Evolutionary conservation across 2,113 vertebrate genomes (phyloP).

Genomic region (Chrysemys picta): DNA sequence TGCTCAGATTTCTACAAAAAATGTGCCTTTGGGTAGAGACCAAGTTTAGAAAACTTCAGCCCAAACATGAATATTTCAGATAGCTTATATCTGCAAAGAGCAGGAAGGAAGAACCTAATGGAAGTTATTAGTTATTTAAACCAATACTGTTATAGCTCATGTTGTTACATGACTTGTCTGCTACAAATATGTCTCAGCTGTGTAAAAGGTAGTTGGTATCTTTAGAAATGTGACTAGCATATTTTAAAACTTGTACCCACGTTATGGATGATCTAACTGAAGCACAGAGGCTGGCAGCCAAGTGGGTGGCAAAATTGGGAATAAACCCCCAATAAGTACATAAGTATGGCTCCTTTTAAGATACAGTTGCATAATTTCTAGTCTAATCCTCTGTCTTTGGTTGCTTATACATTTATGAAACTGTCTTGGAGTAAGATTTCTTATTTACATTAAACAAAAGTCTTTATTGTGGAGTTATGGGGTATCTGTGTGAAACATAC

Average conservation of each 20-base stretch:
- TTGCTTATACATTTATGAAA: not conserved
- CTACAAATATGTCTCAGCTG: not conserved
- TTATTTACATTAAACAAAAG: not conserved
- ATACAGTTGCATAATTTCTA: not conserved
- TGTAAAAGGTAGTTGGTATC: not conserved
- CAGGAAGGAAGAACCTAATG: not conserved
- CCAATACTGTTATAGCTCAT: not conserved
- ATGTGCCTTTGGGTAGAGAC: not conserved
- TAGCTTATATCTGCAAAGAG: not conserved
- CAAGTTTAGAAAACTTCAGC: not conserved
- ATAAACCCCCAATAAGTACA: not conserved
- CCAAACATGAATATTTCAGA: not conserved
- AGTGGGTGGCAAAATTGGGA: not conserved
- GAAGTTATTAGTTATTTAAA: not conserved
- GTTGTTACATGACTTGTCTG: not conserved
- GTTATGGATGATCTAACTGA: not conserved
- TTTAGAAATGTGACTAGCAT: not conserved
- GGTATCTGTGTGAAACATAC: not conserved
- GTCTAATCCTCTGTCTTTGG: not conserved
- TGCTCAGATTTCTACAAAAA: not conserved
- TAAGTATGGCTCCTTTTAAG: not conserved
- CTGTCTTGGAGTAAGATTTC: not conserved
- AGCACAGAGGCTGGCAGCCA: not conserved
- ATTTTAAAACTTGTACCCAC: not conserved
- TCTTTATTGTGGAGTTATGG: not conserved